These are phyloP conservation scores for Xylocopa sonorina DNA, from an alignment of 1,140 invertebrate species.

Conservation along the genomic window DNA sequence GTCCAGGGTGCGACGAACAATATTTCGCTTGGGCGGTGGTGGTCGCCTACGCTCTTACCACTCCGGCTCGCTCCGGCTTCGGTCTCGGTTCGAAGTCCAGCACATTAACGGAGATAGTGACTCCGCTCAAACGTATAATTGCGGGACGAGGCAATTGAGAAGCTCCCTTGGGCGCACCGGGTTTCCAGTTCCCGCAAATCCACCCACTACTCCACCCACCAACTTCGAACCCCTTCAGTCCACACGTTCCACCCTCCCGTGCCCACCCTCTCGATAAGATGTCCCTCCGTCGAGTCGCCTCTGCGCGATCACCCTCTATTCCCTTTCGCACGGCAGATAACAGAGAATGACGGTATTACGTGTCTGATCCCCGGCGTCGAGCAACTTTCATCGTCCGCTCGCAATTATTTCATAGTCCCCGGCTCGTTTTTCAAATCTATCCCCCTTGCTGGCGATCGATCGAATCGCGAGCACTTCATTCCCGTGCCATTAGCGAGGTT, in stretches of 20 bases:
- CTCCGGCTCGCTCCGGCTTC: conserved; percentile 61
- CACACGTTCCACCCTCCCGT: conserved; percentile 67
- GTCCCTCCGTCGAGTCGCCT: conserved; percentile 47
- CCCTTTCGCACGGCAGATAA: conserved; percentile 70
- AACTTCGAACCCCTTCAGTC: conserved; percentile 70
- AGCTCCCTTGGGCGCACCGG: conserved; percentile 74
- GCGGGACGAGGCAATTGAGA: conserved; percentile 78
- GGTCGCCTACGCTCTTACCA: conserved; percentile 30
- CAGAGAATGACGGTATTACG: conserved; percentile 74
- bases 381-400: conserved; percentile 55
- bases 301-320: conserved; percentile 51
- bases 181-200: conserved; percentile 67
- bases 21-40: conserved; percentile 68
- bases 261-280: conserved; percentile 71
- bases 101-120: conserved; percentile 80
- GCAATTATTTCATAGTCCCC: conserved; percentile 55
- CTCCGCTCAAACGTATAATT: conserved; percentile 81
- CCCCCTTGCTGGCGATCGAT: neutral
- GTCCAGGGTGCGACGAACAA: conserved; percentile 66
- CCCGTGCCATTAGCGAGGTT: too few relatives aligned
- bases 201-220: conserved; percentile 59
- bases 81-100: conserved; percentile 73
- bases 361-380: conserved; percentile 68
- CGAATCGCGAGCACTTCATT: neutral
- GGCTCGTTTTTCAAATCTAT: conserved; percentile 41